Evolutionary conservation across 2,888 invertebrate genomes (phyloP), one percentile per base, ranked within the genome.

Genomic region (Elmis aenea): DNA sequence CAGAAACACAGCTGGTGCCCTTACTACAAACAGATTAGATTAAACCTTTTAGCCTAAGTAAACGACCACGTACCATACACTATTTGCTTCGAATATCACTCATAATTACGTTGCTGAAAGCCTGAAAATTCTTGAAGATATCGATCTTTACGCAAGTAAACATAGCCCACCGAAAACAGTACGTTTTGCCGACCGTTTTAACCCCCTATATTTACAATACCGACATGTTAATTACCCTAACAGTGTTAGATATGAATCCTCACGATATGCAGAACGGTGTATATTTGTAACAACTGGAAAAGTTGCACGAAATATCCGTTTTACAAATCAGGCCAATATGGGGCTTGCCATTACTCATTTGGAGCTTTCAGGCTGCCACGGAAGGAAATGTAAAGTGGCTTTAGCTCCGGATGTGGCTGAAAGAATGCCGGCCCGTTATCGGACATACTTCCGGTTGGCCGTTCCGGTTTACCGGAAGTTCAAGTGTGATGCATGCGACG

Each of bases 321-420:
- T 64, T 64, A 64, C 51, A 58, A 64, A 64, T 62, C 51, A 62
- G 59, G 52, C 58, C 61, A 57, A 60, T 61, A 58, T 50, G 54
- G 50, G 52, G 48, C 55, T 58, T 56, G 50, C 57, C 58, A 61
- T 65, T 60, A 62, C 55, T 65, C 65, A 65, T 61, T 61, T 59
- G 45, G 49, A 50, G 48, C 42, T 42, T 53, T 52, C 51, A 50
- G 50, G 47, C 45, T 41, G 42, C 50, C 48, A 46, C 53, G 66
- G 66, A 67, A 67, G 66, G 66, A 67, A 67, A 67, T 62, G 65
- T 65, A 67, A 66, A 66, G 64, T 65, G 66, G 65, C 57, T 37
- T 58, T 48, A 56, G 47, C 52, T 45, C 59, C 61, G 62, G 62
- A 62, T 62, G 59, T 52, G 38, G 57, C 51, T 58, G 61, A 63